These are phyloP conservation scores for Bhutanitis thaidina DNA, from an alignment of 2,888 invertebrate genomes.

Conservation along the genomic window DNA sequence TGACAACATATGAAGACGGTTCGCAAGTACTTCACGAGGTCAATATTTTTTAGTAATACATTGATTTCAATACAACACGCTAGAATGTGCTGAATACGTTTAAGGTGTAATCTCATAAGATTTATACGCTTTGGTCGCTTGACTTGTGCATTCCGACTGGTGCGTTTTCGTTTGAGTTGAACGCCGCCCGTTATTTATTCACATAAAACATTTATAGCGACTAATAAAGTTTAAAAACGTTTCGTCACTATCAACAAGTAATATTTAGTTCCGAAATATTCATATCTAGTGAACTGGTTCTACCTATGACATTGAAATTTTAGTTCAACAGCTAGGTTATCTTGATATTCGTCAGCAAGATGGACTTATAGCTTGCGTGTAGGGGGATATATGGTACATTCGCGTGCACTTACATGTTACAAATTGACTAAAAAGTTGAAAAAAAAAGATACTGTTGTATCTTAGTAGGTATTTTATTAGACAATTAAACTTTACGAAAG, in stretches of 20 bases:
- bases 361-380: slow-evolving; percentile 46
- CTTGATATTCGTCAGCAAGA: slow-evolving; percentile 64
- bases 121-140: slow-evolving; percentile 72
- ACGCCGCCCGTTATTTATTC: slow-evolving; percentile 7
- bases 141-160: slow-evolving; percentile 75
- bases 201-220: neutral
- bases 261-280: slow-evolving; percentile 7
- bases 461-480: too few species aligned
- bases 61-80: slow-evolving; percentile 23
- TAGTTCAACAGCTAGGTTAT: slow-evolving; percentile 54
- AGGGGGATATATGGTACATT: slow-evolving; percentile 6
- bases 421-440: too few species aligned
- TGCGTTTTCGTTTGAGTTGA: slow-evolving; percentile 43
- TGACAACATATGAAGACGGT: neutral
- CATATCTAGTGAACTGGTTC: slow-evolving; percentile 17
- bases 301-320: neutral
- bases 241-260: neutral
- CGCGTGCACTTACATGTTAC: too few species aligned
- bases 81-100: slow-evolving; percentile 35
- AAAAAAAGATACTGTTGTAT: too few species aligned
- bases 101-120: slow-evolving; percentile 69
- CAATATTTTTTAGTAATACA: slow-evolving; percentile 4
- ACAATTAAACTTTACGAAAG: too few species aligned
- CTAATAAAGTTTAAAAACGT: slow-evolving; percentile 6
- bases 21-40: neutral